Conservation (phyloP, 2,113 vertebrate species). For the Hymenochirus boettgeri region DNA sequence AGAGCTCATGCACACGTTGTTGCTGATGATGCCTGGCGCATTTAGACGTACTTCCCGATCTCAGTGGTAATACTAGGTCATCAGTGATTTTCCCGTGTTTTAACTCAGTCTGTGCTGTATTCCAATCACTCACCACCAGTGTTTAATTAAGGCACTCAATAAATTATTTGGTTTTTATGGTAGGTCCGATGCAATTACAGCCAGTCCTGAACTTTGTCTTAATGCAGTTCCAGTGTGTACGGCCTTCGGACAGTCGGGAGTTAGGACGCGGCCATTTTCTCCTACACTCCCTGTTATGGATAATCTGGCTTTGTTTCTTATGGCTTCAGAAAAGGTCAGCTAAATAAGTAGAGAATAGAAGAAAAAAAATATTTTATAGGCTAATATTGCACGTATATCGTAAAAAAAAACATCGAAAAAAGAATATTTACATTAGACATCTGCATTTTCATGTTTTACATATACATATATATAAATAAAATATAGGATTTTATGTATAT, state of each 20-base stretch:
- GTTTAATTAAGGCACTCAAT: conserved; percentile 96
- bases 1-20: conserved; percentile 75
- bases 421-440: conserved; percentile 75
- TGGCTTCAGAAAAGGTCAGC: conserved; percentile 98
- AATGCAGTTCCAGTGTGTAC: conserved; percentile 85
- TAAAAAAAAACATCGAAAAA: conserved; percentile 69
- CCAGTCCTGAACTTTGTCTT: conserved; percentile 91
- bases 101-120: conserved; percentile 70
- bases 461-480: conserved; percentile 12
- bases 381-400: conserved; percentile 38
- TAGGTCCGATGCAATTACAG: conserved; percentile 95
- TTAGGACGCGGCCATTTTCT: conserved; percentile 89
- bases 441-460: conserved; percentile 75
- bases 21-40: conserved; percentile 62
- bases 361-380: conserved; percentile 50
- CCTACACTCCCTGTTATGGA: conserved; percentile 95
- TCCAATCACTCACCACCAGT: conserved; percentile 72
- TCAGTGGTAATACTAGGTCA: conserved; percentile 57
- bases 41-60: conserved; percentile 58
- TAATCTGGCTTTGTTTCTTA: conserved; percentile 97
- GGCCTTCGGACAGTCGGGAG: conserved; percentile 95
- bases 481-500: too few species aligned
- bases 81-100: conserved; percentile 58
- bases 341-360: conserved; percentile 54
- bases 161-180: conserved; percentile 98